These are phyloP conservation scores for Alosa alosa DNA, from an alignment of 2,113 vertebrate species.

Conservation along the genomic window DNA sequence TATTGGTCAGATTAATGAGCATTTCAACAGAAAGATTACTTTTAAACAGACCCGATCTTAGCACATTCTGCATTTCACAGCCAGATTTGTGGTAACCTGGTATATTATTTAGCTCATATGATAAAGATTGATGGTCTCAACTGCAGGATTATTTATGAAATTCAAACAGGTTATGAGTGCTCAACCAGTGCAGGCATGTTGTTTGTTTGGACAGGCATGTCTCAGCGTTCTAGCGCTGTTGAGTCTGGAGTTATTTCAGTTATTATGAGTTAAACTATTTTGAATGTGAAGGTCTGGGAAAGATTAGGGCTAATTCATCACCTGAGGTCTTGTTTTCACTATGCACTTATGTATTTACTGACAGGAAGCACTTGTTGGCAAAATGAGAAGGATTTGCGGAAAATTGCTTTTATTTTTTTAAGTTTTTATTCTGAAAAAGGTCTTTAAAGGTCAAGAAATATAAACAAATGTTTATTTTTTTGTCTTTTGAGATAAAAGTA, in stretches of 20 bases:
- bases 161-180: background rate
- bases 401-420: no score
- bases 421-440: no score
- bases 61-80: background rate
- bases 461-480: background rate
- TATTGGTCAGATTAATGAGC: background rate
- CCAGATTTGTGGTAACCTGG: background rate
- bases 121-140: no score
- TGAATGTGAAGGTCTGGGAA: background rate
- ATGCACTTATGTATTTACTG: background rate
- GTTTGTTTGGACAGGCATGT: no score
- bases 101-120: no score
- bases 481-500: background rate
- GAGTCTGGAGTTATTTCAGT: background rate
- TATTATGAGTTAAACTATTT: background rate
- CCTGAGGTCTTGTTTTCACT: background rate
- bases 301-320: background rate
- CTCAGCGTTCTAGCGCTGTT: background rate
- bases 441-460: no score
- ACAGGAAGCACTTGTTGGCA: background rate
- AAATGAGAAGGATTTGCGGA: background rate
- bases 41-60: background rate
- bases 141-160: background rate
- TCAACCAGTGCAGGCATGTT: background rate
- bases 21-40: background rate